These are phyloP conservation scores for Cephus pulcher DNA, from an alignment of 2,888 invertebrate genomes.

Conservation along the genomic window DNA sequence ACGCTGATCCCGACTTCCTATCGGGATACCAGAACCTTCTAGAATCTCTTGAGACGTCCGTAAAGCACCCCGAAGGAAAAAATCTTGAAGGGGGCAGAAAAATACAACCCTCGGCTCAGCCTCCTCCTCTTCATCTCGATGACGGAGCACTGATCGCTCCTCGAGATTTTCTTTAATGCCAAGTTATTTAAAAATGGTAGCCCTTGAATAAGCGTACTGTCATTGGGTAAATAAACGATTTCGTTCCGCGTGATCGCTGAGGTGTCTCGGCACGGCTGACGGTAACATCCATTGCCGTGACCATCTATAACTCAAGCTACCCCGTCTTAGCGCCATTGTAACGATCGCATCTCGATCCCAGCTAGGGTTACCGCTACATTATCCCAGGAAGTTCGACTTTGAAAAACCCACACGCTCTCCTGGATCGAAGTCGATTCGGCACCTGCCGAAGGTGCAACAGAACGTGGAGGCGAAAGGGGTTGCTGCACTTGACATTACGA, in stretches of 20 bases:
- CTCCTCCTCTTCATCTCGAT: conserved; percentile 22
- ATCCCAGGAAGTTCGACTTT: conserved; percentile 26
- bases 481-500: background rate
- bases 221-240: conserved; percentile 56
- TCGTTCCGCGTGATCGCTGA: conserved; percentile 54
- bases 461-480: background rate
- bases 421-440: conserved; percentile 5
- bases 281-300: conserved; percentile 50
- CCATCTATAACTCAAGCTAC: conserved; percentile 40
- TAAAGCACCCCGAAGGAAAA: background rate
- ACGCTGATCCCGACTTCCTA: background rate
- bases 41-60: background rate
- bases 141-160: conserved; percentile 41
- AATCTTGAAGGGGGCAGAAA: background rate
- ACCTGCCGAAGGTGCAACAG: conserved; percentile 1
- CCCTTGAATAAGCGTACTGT: conserved; percentile 41
- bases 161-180: conserved; percentile 37
- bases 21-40: background rate
- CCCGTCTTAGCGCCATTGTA: conserved; percentile 6
- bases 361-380: conserved; percentile 29
- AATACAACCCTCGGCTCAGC: background rate
- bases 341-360: conserved; percentile 6
- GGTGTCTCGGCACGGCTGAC: conserved; percentile 49
- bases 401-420: conserved; percentile 4
- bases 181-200: conserved; percentile 32